A percentile compares a stretch with the other conserved stretches of the same genome.
These are phyloP conservation scores for Drosophila gaucha DNA, from an alignment of 2,888 invertebrate genomes.

Conservation along the genomic window DNA sequence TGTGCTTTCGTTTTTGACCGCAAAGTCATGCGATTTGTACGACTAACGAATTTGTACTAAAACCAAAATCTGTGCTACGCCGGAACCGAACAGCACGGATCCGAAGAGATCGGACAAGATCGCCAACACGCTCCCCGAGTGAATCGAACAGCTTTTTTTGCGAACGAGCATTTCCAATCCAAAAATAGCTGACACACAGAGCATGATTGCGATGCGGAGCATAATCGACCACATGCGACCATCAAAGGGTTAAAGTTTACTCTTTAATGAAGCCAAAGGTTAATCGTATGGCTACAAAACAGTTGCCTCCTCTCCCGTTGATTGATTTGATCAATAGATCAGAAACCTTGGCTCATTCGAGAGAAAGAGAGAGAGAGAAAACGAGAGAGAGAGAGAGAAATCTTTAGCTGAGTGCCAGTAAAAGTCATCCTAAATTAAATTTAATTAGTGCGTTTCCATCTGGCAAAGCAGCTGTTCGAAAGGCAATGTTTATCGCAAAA, in stretches of 20 bases:
- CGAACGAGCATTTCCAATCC: constrained; percentile 40
- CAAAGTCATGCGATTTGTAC: constrained; percentile 65
- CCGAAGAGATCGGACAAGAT: constrained; percentile 22
- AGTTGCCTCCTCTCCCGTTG: constrained; percentile 36
- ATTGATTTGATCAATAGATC: constrained; percentile 48
- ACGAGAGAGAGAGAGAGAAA: not conserved
- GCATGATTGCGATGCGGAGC: constrained; percentile 4
- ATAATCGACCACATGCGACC: constrained; percentile 14
- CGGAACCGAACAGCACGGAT: constrained; percentile 33
- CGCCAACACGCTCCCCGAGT: constrained; percentile 21
- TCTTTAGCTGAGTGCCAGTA: constrained; percentile 9
- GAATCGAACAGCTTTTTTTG: constrained; percentile 40
- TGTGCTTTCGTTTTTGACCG: constrained; percentile 40
- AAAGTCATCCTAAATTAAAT: constrained; percentile 56
- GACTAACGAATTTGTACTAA: constrained; percentile 74
- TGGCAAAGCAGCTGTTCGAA: constrained; percentile 46
- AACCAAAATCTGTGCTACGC: constrained; percentile 60
- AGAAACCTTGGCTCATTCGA: constrained; percentile 27
- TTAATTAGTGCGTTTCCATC: constrained; percentile 46
- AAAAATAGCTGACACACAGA: constrained; percentile 54
- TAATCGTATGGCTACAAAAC: constrained; percentile 47
- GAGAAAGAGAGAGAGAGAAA: too few relatives aligned
- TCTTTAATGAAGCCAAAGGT: constrained; percentile 37
- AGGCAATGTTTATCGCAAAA: constrained; percentile 41
- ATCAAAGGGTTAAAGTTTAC: constrained; percentile 59